Percentiles rank a stretch among this genome's conserved stretches.
phyloP scores from a whole-genome alignment of 2,888 invertebrate genomes.

The Ceratothoa steindachneri region DNA sequence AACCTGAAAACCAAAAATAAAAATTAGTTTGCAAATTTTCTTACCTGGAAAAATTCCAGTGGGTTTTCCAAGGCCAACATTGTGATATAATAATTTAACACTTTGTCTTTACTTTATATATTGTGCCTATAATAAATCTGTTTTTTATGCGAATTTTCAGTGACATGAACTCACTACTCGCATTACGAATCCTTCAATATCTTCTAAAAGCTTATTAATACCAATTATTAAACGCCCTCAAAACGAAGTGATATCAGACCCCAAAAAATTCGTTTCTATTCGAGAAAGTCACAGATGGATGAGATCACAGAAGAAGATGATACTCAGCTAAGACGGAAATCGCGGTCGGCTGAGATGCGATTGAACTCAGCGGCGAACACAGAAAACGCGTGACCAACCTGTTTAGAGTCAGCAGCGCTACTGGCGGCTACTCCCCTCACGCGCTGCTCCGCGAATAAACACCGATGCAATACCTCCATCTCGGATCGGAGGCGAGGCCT shows the following conservation, averaged over 20 bases:
- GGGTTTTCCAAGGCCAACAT: constrained; percentile 2
- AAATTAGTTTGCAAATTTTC: background rate
- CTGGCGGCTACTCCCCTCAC: background rate
- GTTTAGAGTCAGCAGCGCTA: background rate
- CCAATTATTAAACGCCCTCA: too few relatives aligned
- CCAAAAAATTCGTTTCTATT: too few relatives aligned
- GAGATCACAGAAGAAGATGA: too few relatives aligned
- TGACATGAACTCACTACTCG: too few relatives aligned
- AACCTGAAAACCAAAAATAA: background rate
- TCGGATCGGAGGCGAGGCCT: background rate
- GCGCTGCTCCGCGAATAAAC: background rate
- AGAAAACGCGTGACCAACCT: background rate
- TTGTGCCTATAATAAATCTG: too few relatives aligned
- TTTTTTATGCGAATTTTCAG: too few relatives aligned
- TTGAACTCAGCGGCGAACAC: background rate
- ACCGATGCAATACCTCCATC: constrained; percentile 9
- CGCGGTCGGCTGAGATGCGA: background rate
- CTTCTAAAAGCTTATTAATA: too few relatives aligned
- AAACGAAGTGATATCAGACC: too few relatives aligned
- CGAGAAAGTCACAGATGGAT: too few relatives aligned
- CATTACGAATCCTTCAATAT: too few relatives aligned
- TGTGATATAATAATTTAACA: background rate
- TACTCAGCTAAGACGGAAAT: too few relatives aligned
- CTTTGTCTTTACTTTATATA: too few relatives aligned
- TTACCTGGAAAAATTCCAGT: constrained; percentile 5